phyloP scores from a whole-genome alignment of 2,113 vertebrate genomes.

The Elaphurus davidianus region DNA sequence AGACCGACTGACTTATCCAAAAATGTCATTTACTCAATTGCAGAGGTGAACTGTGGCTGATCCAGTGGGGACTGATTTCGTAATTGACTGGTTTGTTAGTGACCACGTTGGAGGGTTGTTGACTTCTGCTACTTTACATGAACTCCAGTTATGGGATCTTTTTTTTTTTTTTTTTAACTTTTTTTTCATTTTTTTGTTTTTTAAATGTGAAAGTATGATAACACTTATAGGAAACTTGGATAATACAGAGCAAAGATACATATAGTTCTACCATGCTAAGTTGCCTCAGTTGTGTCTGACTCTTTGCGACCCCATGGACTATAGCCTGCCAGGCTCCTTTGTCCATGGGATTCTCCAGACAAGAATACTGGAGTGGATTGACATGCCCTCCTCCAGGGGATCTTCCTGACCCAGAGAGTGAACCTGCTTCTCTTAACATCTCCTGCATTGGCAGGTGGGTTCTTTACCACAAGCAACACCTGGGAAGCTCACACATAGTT shows the following conservation, averaged over 20 bases:
- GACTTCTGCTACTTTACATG: not conserved
- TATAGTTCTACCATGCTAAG: not conserved
- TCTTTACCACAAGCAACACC: not conserved
- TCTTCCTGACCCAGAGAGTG: not conserved
- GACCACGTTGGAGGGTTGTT: not conserved
- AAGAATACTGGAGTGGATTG: not conserved
- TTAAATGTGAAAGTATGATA: not conserved
- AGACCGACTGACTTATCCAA: not conserved
- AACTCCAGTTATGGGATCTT: not conserved
- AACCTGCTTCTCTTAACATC: not conserved
- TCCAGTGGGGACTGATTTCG: not conserved
- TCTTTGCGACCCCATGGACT: not conserved
- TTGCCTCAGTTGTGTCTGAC: not conserved
- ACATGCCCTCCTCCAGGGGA: not conserved
- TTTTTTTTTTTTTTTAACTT: not conserved
- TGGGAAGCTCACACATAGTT: not conserved
- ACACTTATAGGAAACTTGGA: not conserved
- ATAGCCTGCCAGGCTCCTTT: not conserved
- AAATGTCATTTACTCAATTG: not conserved
- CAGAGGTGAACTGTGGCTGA: not conserved
- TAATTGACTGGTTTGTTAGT: not conserved
- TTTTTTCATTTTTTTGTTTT: not conserved
- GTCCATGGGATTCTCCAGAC: not conserved
- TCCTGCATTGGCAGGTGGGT: not conserved
- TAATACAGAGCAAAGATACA: not conserved